Percentiles rank a stretch among this genome's conserved stretches.
phyloP scores from a whole-genome alignment of 2,797 vertebrate species.

The Myotis myotis region DNA sequence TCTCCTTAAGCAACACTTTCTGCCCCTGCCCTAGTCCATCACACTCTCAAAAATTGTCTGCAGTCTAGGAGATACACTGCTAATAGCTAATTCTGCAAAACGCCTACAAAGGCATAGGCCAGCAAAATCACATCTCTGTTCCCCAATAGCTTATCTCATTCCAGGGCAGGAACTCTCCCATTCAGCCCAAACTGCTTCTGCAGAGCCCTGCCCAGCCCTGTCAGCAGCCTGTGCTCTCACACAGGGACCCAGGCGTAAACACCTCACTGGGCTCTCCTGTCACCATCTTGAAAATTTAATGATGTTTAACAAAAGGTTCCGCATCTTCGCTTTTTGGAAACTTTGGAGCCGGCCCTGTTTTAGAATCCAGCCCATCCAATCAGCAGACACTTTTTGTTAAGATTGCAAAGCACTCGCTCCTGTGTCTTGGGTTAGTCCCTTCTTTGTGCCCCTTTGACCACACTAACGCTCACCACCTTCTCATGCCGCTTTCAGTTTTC shows the following conservation, averaged over 20 bases:
- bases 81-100: neutral
- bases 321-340: neutral
- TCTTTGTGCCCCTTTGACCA: neutral
- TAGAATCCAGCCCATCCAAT: neutral
- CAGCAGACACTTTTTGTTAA: neutral
- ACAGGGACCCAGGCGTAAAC: neutral
- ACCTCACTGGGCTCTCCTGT: neutral
- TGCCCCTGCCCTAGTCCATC: neutral
- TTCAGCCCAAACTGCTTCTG: neutral
- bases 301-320: neutral
- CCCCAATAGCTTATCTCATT: neutral
- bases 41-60: neutral
- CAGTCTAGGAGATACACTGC: neutral
- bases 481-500: conserved; percentile 37
- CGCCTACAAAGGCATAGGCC: neutral
- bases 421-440: neutral
- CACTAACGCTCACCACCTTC: neutral
- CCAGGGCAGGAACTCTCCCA: neutral
- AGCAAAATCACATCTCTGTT: neutral
- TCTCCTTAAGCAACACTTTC: neutral
- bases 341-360: neutral
- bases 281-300: neutral
- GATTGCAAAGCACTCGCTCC: neutral
- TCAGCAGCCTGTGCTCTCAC: neutral
- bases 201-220: no score